Evolutionary conservation across 2,888 invertebrate genomes (phyloP).

Genomic region (Apamea crenata): DNA sequence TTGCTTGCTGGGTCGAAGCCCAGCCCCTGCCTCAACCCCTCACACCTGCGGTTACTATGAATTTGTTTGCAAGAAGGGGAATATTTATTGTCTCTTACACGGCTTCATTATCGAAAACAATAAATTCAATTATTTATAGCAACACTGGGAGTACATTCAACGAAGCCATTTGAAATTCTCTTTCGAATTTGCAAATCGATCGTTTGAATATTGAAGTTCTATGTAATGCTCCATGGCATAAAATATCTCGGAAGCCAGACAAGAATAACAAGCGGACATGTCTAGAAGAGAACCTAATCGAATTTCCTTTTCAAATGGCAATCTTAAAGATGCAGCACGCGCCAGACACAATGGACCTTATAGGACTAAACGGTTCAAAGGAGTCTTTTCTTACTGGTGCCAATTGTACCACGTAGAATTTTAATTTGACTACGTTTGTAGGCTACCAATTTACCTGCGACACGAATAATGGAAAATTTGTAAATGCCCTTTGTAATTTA

Average conservation of each 20-base stretch:
- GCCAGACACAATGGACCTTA: constrained; percentile 47
- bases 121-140: constrained; percentile 49
- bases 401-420: constrained; percentile 38
- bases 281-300: constrained; percentile 41
- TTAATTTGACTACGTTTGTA: constrained; percentile 37
- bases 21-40: constrained; percentile 61
- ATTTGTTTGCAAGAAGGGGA: constrained; percentile 51
- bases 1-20: constrained; percentile 60
- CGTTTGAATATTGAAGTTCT: constrained; percentile 38
- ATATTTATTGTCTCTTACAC: constrained; percentile 46
- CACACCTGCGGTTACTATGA: constrained; percentile 69
- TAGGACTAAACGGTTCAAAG: constrained; percentile 47
- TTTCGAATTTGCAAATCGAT: constrained; percentile 9
- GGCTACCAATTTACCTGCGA: constrained; percentile 14
- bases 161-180: constrained; percentile 32
- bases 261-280: constrained; percentile 40
- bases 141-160: constrained; percentile 2
- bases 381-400: constrained; percentile 39
- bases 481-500: constrained; percentile 18
- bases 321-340: constrained; percentile 60
- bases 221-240: constrained; percentile 14
- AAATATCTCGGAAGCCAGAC: constrained; percentile 24
- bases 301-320: constrained; percentile 55
- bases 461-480: constrained; percentile 45
- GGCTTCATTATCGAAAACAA: constrained; percentile 55